A percentile compares a stretch with the other conserved stretches of the same genome.
These are phyloP conservation scores for Balaeniceps rex DNA, from an alignment of 2,113 vertebrate species.

Conservation along the genomic window DNA sequence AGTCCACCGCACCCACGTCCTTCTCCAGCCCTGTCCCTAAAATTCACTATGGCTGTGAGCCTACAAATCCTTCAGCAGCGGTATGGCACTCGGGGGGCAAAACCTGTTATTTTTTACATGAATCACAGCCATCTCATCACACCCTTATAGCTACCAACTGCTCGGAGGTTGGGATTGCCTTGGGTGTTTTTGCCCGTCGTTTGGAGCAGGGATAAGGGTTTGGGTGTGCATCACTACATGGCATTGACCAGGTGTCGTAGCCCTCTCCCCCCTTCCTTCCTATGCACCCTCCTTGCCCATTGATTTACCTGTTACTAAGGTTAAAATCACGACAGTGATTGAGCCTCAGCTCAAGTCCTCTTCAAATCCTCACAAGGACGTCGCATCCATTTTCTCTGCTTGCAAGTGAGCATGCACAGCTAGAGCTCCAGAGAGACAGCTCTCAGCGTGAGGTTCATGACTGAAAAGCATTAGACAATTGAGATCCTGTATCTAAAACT, in stretches of 20 bases:
- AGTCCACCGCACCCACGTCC: accelerated
- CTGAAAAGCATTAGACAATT: background rate
- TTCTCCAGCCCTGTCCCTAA: background rate
- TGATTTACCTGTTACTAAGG: background rate
- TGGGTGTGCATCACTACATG: background rate
- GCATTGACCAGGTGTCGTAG: accelerated
- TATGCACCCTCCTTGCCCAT: background rate
- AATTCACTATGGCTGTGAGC: background rate
- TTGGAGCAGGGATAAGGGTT: background rate
- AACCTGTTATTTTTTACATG: background rate
- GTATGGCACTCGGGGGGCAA: background rate
- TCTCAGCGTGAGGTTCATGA: background rate
- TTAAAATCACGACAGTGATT: background rate
- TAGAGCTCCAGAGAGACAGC: background rate
- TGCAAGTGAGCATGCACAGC: background rate
- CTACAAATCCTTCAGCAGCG: background rate
- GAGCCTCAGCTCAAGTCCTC: background rate
- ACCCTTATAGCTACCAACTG: background rate
- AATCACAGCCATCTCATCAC: accelerated
- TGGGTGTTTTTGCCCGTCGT: accelerated
- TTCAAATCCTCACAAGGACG: background rate
- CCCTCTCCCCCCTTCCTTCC: background rate
- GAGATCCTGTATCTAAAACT: background rate
- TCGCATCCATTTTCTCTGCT: background rate
- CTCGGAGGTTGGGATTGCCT: background rate